Evolutionary conservation across 2,797 vertebrate genomes (phyloP), one percentile per base, ranked within the genome.

Genomic region (Sebastes paucispinis): DNA sequence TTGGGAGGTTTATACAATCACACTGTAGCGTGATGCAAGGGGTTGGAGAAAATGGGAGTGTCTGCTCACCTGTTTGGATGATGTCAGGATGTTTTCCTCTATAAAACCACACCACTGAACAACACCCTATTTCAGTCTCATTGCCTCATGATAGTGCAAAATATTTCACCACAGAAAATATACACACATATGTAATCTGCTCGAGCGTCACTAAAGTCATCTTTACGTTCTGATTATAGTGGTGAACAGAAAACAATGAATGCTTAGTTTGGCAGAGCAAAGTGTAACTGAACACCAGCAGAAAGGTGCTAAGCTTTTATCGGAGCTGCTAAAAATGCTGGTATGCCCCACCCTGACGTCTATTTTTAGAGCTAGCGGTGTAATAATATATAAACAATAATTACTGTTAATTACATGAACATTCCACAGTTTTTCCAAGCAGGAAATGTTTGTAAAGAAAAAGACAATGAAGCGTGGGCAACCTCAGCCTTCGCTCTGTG

Each of bases 301-400:
- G 18, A 27, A 43, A 62, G 16, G 34, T 20, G 50, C 20, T n/a
- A 5, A 34, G 47, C 47, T 81, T 87, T 83, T 80, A 84, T 70
- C 72, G 2, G 62, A 43, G 18, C 31, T 31, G 13, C 60, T 80
- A 85, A 79, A 92, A 82, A 79, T 86, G 83, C 2, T 1, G 6
- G 9, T 2, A 16, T 4, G 47, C 18, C 47, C 7, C 47, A 50
- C 47, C 47, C 3, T 50, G 47, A 50, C 0, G 18, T 50, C 18
- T 20, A 18, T 50, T 50, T 50, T 50, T 8, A 20, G 47, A 50
- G 3, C 47, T 16, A 8, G 43, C 16, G 3, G 18, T 50, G 47
- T 50, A 20, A 18, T 50, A 50, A 20, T 47, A 0, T 47, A 47
- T 47, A 47, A 47, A 18, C 7, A 20, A 18, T 50, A 50, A 20